Percentiles rank a stretch among this genome's conserved stretches.
phyloP scores from a whole-genome alignment of 2,888 invertebrate species.

The Amphipyra tragopoginis region DNA sequence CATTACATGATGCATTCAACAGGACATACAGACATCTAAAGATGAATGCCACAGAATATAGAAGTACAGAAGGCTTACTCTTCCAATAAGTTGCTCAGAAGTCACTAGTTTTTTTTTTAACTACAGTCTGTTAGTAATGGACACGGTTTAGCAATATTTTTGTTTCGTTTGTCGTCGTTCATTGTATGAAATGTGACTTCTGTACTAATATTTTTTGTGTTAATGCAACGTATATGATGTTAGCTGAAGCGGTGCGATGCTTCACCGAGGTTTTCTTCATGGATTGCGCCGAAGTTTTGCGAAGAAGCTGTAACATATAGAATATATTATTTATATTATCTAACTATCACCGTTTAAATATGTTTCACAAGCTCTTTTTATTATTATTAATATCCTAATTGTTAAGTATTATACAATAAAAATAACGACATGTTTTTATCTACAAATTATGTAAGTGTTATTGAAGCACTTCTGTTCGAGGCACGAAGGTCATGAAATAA shows the following conservation, averaged over 20 bases:
- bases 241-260: constrained; percentile 56
- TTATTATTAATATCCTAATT: no score
- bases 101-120: not conserved
- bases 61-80: constrained; percentile 33
- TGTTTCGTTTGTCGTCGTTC: constrained; percentile 2
- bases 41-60: constrained; percentile 28
- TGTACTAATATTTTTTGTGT: constrained; percentile 22
- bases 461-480: no score
- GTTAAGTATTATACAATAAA: no score
- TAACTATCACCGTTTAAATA: not conserved
- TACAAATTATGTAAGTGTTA: no score
- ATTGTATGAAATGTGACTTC: constrained; percentile 8
- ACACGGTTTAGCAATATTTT: not conserved
- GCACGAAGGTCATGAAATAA: no score
- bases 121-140: not conserved
- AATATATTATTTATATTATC: constrained; percentile 23
- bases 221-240: constrained; percentile 40
- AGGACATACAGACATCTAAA: constrained; percentile 4
- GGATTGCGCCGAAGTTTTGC: constrained; percentile 84
- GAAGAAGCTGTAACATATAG: constrained; percentile 82
- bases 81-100: not conserved
- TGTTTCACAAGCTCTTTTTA: constrained; percentile 39
- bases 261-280: constrained; percentile 63
- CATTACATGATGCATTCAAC: constrained; percentile 11
- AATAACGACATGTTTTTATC: no score